These are phyloP conservation scores for Rhinoptilus africanus DNA, from an alignment of 2,113 vertebrate genomes.

Conservation along the genomic window DNA sequence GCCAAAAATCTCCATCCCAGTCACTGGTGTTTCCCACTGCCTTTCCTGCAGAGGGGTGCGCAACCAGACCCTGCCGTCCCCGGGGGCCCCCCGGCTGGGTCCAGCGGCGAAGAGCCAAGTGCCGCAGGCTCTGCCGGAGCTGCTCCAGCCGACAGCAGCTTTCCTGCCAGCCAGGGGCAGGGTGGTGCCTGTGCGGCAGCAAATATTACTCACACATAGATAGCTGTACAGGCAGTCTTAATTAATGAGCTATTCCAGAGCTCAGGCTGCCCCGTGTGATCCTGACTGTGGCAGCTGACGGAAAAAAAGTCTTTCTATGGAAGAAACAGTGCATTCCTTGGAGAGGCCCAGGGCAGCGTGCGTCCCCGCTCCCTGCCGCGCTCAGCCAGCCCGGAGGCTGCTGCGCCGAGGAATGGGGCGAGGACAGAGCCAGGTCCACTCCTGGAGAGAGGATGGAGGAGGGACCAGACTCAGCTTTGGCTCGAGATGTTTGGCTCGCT, in stretches of 20 bases:
- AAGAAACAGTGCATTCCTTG: not conserved
- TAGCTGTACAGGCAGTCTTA: not conserved
- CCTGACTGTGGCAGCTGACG: constrained; percentile 27
- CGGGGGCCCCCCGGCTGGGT: too few species aligned
- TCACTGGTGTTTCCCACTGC: not conserved
- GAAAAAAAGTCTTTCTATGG: constrained; percentile 1
- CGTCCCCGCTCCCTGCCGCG: not conserved
- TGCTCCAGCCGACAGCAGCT: not conserved
- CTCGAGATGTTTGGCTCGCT: rapidly evolving
- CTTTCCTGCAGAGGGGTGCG: rapidly evolving
- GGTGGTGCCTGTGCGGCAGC: not conserved
- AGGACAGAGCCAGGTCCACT: not conserved
- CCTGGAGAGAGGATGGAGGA: not conserved
- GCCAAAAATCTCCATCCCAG: not conserved
- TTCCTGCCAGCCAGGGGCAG: not conserved
- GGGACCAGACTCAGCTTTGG: not conserved
- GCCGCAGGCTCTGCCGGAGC: not conserved
- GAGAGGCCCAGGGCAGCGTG: not conserved
- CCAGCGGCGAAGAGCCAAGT: rapidly evolving
- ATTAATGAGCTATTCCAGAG: not conserved
- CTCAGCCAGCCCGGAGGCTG: not conserved
- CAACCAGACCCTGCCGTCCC: rapidly evolving
- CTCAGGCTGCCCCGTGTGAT: not conserved
- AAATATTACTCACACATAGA: not conserved
- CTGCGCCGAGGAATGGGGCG: not conserved